Evolutionary conservation across 2,888 invertebrate genomes (phyloP).

Genomic region (Disparrhopalites patrizii): DNA sequence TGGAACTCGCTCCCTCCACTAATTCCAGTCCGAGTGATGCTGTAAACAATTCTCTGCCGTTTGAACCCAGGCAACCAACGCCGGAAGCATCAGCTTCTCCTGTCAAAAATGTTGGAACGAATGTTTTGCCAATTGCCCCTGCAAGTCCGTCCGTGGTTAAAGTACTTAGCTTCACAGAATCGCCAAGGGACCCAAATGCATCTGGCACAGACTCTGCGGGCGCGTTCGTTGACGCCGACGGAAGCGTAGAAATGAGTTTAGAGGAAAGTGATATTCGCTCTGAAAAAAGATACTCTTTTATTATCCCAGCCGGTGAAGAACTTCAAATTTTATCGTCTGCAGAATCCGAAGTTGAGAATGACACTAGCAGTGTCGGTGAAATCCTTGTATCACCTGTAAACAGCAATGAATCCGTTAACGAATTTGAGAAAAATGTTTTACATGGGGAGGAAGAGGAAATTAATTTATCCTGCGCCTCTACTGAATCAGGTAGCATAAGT

Average conservation of each 20-base stretch:
- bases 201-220: constrained; percentile 5
- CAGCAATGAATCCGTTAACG: neutral
- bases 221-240: constrained; percentile 5
- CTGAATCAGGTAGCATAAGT: neutral
- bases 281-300: neutral
- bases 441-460: neutral
- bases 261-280: neutral
- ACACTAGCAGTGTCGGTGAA: neutral
- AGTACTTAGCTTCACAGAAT: no score
- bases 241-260: neutral
- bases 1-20: no score
- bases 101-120: neutral
- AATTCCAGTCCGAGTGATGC: neutral
- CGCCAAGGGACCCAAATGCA: neutral
- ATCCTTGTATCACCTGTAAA: neutral
- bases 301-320: neutral
- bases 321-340: neutral
- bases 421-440: neutral
- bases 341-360: neutral
- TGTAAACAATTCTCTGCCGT: neutral
- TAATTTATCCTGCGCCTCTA: neutral
- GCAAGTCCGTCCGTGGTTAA: no score
- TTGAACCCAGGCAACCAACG: neutral
- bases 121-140: no score
- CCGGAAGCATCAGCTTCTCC: neutral